Conservation (phyloP, 2,113 vertebrate genomes). For the Festucalex cinctus region DNA sequence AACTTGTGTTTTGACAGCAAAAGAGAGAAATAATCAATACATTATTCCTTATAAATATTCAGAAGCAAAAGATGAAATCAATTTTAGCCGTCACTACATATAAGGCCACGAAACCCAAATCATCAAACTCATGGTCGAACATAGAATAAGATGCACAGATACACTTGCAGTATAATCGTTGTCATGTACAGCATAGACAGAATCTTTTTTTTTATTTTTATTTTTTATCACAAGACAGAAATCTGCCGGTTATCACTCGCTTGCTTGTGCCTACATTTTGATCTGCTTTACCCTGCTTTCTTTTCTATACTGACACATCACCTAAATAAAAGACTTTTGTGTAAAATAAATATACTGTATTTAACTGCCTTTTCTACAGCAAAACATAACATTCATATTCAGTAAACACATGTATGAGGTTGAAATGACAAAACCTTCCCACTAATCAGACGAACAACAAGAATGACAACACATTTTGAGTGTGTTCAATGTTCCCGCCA, state of each 20-base stretch:
- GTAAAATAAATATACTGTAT: conserved; percentile 42
- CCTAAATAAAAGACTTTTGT: conserved; percentile 18
- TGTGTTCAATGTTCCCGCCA: background rate
- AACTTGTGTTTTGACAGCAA: conserved; percentile 12
- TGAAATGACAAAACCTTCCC: conserved; percentile 11
- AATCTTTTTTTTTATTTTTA: background rate
- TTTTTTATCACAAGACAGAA: background rate
- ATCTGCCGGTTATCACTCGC: conserved; percentile 50
- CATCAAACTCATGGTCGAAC: conserved; percentile 39
- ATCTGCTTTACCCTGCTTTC: conserved; percentile 42
- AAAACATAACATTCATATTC: conserved; percentile 61
- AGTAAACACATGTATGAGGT: conserved; percentile 35
- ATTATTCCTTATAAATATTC: conserved; percentile 34
- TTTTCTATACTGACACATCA: conserved; percentile 24
- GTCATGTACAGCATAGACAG: conserved; percentile 39
- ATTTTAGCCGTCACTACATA: conserved; percentile 44
- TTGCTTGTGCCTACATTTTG: conserved; percentile 1
- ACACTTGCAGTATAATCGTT: background rate
- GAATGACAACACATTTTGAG: conserved; percentile 13
- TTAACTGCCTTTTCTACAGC: conserved; percentile 42
- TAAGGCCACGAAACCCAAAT: conserved; percentile 72
- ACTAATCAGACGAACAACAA: conserved; percentile 17
- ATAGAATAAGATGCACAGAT: conserved; percentile 21
- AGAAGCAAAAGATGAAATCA: conserved; percentile 16
- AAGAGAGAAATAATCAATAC: conserved; percentile 27